Evolutionary conservation across 1,140 invertebrate genomes (phyloP).

Genomic region (Calliopsis andreniformis): DNA sequence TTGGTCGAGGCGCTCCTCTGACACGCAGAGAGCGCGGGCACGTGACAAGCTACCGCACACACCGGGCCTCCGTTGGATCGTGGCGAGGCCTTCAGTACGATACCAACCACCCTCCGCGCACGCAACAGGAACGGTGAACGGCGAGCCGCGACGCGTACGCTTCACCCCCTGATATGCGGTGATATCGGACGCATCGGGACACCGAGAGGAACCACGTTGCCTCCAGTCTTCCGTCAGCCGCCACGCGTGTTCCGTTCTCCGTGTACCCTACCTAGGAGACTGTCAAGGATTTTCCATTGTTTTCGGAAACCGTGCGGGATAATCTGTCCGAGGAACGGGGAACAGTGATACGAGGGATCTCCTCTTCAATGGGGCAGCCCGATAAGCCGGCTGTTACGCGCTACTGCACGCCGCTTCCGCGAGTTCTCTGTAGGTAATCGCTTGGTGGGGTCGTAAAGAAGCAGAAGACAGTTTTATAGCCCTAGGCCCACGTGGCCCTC

Average conservation of each 20-base stretch:
- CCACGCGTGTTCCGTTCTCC: conserved; percentile 14
- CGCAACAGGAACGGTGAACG: conserved; percentile 72
- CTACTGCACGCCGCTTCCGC: conserved; percentile 67
- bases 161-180: conserved; percentile 58
- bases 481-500: conserved; percentile 78
- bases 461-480: conserved; percentile 79
- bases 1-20: conserved; percentile 79
- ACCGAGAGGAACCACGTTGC: background rate
- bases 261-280: no score
- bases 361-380: conserved; percentile 64
- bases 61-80: conserved; percentile 66
- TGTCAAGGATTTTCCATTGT: background rate
- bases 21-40: conserved; percentile 77
- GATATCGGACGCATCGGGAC: conserved; percentile 35
- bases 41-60: conserved; percentile 81
- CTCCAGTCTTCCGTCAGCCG: conserved; percentile 4
- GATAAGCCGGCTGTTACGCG: conserved; percentile 67
- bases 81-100: conserved; percentile 80
- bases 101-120: conserved; percentile 80
- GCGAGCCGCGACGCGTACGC: conserved; percentile 49
- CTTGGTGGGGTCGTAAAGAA: conserved; percentile 75
- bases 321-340: conserved; percentile 2
- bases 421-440: conserved; percentile 73
- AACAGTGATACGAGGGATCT: conserved; percentile 40
- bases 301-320: background rate